These are phyloP conservation scores for Anhinga anhinga DNA, from an alignment of 2,113 vertebrate genomes.

Conservation along the genomic window DNA sequence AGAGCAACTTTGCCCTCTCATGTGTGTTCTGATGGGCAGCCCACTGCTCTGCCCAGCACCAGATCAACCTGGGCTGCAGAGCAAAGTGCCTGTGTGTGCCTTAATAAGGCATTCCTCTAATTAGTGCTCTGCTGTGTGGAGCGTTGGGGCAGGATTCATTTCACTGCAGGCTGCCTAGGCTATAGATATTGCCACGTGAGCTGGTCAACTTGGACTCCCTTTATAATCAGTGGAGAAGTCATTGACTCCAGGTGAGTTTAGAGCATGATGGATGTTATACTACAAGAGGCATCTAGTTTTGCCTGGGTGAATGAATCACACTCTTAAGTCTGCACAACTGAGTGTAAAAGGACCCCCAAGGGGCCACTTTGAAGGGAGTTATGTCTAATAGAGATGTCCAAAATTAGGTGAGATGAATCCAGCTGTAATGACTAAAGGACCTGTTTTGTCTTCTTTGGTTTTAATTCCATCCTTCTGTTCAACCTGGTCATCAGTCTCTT, in stretches of 20 bases:
- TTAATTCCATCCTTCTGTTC: background rate
- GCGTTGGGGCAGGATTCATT: background rate
- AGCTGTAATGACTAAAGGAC: background rate
- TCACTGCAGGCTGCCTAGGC: background rate
- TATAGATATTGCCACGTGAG: background rate
- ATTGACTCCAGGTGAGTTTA: background rate
- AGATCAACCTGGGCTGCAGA: background rate
- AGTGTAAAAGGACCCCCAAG: background rate
- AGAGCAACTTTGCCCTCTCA: background rate
- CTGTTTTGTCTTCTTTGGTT: background rate
- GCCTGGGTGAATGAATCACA: background rate
- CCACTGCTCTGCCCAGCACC: background rate
- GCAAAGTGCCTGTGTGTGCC: background rate
- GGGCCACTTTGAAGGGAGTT: background rate
- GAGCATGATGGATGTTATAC: background rate
- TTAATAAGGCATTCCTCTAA: background rate
- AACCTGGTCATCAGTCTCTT: background rate
- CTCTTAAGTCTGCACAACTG: background rate
- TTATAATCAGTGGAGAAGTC: background rate
- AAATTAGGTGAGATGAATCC: background rate
- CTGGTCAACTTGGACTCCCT: background rate
- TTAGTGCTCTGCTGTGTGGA: background rate
- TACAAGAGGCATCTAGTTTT: background rate
- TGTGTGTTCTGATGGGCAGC: background rate
- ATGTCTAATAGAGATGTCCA: background rate